Evolutionary conservation across 2,888 invertebrate genomes (phyloP), one percentile per base, ranked within the genome.

Genomic region (Camponotus fellah): DNA sequence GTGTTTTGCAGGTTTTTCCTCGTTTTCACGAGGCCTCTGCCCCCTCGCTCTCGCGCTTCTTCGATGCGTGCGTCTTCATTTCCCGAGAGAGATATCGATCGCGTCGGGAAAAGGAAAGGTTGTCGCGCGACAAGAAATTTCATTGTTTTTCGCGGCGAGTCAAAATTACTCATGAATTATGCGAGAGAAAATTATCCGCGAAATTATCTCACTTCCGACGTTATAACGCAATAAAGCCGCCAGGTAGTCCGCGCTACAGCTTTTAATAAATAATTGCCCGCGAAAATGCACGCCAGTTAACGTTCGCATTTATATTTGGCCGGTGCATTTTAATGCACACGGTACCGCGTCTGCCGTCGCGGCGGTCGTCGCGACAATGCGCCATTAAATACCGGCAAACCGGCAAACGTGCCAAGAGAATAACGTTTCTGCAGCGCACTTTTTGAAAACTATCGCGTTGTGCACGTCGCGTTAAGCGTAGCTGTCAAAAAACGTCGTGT

Each of bases 371-470:
- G 85, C 88, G 82, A 83, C 83, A 72, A 82, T 65, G 83, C 64
- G 68, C 53, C 71, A 84, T 87, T 87, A 87, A 87, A 83, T 76
- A 83, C 76, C 34, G 83, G 66, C 64, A 21, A 83, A 82, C 60
- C 77, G 37, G 58, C 37, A 46, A 85, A 34, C 77, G 58, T 26
- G 46, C 32, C 60, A n/a, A 12, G 32, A 34, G 12, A 80, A 65
- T 81, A 81, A 81, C 79, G 79, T 69, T 69, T 62, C 69, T 26
- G 56, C 74, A 68, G 46, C 64, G 86, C 72, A 12, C 21, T 71
- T 60, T 26, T 40, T 76, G 58, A 79, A 72, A 83, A 84, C 60
- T 53, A 76, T 83, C 77, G 80, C 80, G 26, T 21, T 34, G n/a
- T 21, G 65, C 53, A 58, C n/a, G 14, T 60, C 43, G 81, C 49